Conservation (phyloP, 2,888 invertebrate species). For the Drosophila subsilvestris region DNA sequence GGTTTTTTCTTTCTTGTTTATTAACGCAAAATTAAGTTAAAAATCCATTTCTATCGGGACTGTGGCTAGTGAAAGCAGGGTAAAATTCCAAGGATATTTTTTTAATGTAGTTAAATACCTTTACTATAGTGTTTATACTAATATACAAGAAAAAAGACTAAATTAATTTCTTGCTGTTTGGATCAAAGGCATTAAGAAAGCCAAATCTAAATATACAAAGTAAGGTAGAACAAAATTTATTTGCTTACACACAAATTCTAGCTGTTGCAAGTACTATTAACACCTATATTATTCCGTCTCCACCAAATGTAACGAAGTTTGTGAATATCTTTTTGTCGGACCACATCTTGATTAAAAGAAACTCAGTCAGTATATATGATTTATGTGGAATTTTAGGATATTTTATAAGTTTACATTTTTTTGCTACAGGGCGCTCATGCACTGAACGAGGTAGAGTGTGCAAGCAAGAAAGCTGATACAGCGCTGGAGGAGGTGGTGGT, state of each 20-base stretch:
- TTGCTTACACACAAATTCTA: constrained; percentile 10
- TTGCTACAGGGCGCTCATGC: too few relatives aligned
- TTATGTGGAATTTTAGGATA: too few relatives aligned
- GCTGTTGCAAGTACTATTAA: constrained; percentile 34
- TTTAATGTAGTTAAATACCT: constrained; percentile 54
- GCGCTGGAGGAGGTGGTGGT: too few relatives aligned
- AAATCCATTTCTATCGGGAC: too few relatives aligned
- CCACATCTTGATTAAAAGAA: too few relatives aligned
- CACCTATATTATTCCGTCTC: constrained; percentile 29
- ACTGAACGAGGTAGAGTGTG: too few relatives aligned
- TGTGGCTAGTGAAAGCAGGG: neutral
- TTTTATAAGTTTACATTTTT: too few relatives aligned
- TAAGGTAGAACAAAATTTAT: constrained; percentile 87
- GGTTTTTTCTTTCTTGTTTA: too few relatives aligned
- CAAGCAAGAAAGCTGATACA: too few relatives aligned
- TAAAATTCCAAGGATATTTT: constrained; percentile 18
- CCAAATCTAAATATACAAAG: constrained; percentile 57
- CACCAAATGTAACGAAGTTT: neutral
- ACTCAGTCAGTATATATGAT: too few relatives aligned
- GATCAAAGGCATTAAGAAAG: constrained; percentile 42
- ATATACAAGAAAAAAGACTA: constrained; percentile 82
- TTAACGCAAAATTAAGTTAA: too few relatives aligned
- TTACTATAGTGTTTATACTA: constrained; percentile 76
- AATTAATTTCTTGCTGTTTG: constrained; percentile 52
- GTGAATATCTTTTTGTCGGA: too few relatives aligned